Evolutionary conservation across 2,113 vertebrate genomes (phyloP).

Genomic region (Hippocampus barbouri): DNA sequence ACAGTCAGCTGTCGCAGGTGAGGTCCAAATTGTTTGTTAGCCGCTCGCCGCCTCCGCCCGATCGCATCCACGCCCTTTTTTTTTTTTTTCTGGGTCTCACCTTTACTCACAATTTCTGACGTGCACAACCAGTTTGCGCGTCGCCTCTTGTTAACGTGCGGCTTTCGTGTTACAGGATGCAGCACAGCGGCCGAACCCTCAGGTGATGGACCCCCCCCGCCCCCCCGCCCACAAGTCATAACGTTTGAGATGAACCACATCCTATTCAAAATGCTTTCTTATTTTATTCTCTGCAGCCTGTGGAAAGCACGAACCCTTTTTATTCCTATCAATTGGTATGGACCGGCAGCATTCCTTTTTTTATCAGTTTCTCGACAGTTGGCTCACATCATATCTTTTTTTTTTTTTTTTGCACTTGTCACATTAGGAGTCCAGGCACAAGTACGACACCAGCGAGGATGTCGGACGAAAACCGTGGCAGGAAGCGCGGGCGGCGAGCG

Average conservation of each 20-base stretch:
- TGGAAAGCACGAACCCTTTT: slow-evolving; percentile 30
- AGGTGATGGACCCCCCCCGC: background rate
- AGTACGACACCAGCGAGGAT: background rate
- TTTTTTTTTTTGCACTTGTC: background rate
- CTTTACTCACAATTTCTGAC: background rate
- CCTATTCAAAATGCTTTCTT: background rate
- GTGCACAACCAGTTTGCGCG: slow-evolving; percentile 5
- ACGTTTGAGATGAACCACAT: background rate
- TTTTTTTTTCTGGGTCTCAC: slow-evolving; percentile 10
- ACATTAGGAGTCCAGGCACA: slow-evolving; percentile 37
- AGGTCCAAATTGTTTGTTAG: background rate
- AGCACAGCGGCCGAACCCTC: background rate
- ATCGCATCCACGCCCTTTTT: slow-evolving; percentile 9
- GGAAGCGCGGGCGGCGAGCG: accelerated
- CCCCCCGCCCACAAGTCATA: background rate
- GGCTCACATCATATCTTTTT: background rate
- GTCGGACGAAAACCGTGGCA: background rate
- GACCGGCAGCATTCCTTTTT: background rate
- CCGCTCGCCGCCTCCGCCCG: background rate
- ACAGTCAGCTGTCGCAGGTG: background rate
- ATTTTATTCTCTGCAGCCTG: slow-evolving; percentile 20
- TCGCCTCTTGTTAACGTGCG: background rate
- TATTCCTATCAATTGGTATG: slow-evolving; percentile 26
- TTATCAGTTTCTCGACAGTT: background rate
- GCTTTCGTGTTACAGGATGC: background rate